Base-by-base conservation (phyloP, 2,888 invertebrate species). In the Diarsia brunnea region DNA sequence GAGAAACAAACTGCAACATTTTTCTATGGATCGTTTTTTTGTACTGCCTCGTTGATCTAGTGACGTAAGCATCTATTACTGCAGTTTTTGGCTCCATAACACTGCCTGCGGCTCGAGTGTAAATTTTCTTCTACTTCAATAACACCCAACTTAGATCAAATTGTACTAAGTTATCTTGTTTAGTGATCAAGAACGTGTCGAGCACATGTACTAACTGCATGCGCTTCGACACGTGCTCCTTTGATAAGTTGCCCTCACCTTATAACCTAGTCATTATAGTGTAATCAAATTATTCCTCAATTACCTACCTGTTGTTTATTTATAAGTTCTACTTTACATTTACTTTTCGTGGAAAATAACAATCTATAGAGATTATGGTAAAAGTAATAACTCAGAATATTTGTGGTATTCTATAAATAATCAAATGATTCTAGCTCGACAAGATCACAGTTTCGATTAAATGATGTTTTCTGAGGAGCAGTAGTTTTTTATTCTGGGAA, bases 181-280 rank as follows among this genome's bases (percentile, higher is more conserved):
- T 11, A 47, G 16, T 63, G 16, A 43, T 16, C 24, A 27, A 64
- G n/a, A 45, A 77, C 55, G 38, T 51, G 69, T 45, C 16, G 11
- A n/a, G 51, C 60, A 65, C 21, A 31, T 60, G 49, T 14, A 43
- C 24, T 4, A 31, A n/a, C 45, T 24, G 21, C 79, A 79, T 55
- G 66, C 19, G 49, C 19, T n/a, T 21, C 19, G 7, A 60, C 66
- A 79, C 70, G 80, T 70, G 80, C 70, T 47, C 8, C n/a, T 19
- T 4, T 4, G 16, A 65, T 75, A 75, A 51, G 31, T 65, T 68
- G 14, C 2, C 49, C 55, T 79, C 80, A 80, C 80, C 80, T 71
- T 71, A 19, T 80, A 49, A 80, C 80, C 80, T 45, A 45, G 70
- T 60, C 45, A 80, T 80, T 75, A 80, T 68, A 75, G 43, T 55